phyloP scores from a whole-genome alignment of 2,113 vertebrate species.

The Australoheros scitulus region DNA sequence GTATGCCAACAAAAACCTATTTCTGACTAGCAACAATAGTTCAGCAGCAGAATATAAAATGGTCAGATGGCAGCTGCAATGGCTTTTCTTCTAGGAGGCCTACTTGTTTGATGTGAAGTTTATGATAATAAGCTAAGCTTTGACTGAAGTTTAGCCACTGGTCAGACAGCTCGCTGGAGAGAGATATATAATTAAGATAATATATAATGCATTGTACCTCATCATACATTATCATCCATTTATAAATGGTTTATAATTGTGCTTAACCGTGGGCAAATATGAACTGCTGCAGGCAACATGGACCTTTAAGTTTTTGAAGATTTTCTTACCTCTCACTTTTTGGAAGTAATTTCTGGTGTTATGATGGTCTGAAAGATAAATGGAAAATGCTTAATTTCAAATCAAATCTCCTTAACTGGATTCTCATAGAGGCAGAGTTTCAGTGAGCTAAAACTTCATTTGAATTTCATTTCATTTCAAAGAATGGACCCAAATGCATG shows the following conservation, averaged over 20 bases:
- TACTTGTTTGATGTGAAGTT: neutral
- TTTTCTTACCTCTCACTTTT: neutral
- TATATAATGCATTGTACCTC: neutral
- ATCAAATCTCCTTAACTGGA: neutral
- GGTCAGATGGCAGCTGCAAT: neutral
- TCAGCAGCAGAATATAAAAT: neutral
- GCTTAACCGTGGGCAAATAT: too few species aligned
- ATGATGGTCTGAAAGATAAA: neutral
- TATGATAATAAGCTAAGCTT: neutral
- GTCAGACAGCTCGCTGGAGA: neutral
- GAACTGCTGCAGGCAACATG: neutral
- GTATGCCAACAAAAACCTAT: neutral
- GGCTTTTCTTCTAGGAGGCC: rapidly evolving
- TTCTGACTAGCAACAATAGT: neutral
- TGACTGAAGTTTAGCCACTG: neutral
- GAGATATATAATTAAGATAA: rapidly evolving
- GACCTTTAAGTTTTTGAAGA: neutral
- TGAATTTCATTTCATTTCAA: neutral
- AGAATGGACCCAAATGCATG: neutral
- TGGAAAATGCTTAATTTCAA: neutral
- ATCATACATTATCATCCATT: neutral
- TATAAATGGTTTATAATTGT: neutral
- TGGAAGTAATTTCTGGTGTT: neutral
- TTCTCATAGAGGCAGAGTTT: neutral
- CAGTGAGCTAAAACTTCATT: neutral